phyloP scores from a whole-genome alignment of 1,140 invertebrate species.

The Meteorus sp. region DNA sequence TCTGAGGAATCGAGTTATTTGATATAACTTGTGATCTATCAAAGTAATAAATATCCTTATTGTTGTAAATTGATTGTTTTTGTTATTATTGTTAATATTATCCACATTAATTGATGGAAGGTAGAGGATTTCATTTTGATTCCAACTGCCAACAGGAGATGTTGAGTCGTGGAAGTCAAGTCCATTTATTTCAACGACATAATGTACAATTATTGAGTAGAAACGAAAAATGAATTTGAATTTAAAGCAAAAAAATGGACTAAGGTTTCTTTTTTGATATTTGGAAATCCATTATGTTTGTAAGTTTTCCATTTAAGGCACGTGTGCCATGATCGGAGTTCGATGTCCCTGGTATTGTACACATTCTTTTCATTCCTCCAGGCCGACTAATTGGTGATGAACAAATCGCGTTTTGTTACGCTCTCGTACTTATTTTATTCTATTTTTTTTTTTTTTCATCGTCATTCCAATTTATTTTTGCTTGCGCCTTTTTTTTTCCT shows the following conservation, averaged over 20 bases:
- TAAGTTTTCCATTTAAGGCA: too few relatives aligned
- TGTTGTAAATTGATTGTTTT: constrained; percentile 46
- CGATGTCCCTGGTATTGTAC: too few relatives aligned
- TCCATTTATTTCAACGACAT: constrained; percentile 37
- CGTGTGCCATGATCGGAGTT: too few relatives aligned
- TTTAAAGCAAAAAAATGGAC: neutral
- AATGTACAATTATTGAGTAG: constrained; percentile 39
- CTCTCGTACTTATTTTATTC: constrained; percentile 39
- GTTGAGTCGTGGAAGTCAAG: constrained; percentile 14
- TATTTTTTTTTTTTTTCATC: constrained; percentile 34
- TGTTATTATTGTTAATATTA: constrained; percentile 26
- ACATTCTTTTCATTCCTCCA: too few relatives aligned
- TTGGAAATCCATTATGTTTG: constrained; percentile 24
- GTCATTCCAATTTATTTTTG: constrained; percentile 26
- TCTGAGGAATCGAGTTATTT: constrained; percentile 16
- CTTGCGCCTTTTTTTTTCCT: constrained; percentile 34
- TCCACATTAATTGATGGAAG: neutral
- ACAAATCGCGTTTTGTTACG: too few relatives aligned
- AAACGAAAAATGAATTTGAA: constrained; percentile 6
- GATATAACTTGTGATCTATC: constrained; percentile 51
- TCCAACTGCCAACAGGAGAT: constrained; percentile 1
- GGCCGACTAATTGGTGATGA: too few relatives aligned
- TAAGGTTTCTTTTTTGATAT: constrained; percentile 14
- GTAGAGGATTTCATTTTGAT: neutral
- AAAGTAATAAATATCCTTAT: constrained; percentile 59